Evolutionary conservation across 2,888 invertebrate genomes (phyloP).

Genomic region (Euproctis similis): DNA sequence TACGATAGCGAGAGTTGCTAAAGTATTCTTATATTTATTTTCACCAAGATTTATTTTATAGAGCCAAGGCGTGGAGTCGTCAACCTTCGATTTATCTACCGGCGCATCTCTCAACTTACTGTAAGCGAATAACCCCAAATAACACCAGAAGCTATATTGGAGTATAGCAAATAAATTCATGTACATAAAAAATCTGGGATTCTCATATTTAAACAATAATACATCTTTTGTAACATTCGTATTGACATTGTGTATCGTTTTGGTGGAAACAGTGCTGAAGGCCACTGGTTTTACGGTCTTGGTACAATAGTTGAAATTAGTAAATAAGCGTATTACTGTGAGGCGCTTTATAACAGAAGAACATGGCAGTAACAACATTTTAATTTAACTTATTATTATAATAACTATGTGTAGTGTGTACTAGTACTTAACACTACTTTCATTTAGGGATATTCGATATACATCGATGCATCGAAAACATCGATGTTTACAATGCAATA

Average conservation of each 20-base stretch:
- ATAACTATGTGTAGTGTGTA: too few relatives aligned
- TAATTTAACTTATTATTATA: too few relatives aligned
- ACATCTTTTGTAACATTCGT: constrained; percentile 85
- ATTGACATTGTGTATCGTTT: constrained; percentile 74
- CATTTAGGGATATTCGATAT: too few relatives aligned
- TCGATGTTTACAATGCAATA: too few relatives aligned
- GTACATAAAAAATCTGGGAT: constrained; percentile 80
- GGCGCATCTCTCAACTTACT: constrained; percentile 81
- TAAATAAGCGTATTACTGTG: constrained; percentile 27
- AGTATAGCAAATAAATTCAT: constrained; percentile 83
- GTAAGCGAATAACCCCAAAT: constrained; percentile 81
- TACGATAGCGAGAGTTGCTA: constrained; percentile 76
- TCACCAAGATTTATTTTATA: constrained; percentile 84
- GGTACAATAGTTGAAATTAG: constrained; percentile 25
- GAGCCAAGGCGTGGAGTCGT: constrained; percentile 79
- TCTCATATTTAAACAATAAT: constrained; percentile 84
- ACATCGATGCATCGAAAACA: too few relatives aligned
- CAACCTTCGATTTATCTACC: constrained; percentile 50
- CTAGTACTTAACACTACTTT: too few relatives aligned
- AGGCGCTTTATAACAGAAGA: constrained; percentile 36
- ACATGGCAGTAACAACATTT: too few relatives aligned
- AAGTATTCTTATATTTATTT: constrained; percentile 82
- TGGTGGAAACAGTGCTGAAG: constrained; percentile 38
- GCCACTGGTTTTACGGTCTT: constrained; percentile 30
- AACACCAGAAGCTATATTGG: constrained; percentile 87